Evolutionary conservation across 2,888 invertebrate genomes (phyloP), one percentile per base, ranked within the genome.

Genomic region (Scaptomyza flava): DNA sequence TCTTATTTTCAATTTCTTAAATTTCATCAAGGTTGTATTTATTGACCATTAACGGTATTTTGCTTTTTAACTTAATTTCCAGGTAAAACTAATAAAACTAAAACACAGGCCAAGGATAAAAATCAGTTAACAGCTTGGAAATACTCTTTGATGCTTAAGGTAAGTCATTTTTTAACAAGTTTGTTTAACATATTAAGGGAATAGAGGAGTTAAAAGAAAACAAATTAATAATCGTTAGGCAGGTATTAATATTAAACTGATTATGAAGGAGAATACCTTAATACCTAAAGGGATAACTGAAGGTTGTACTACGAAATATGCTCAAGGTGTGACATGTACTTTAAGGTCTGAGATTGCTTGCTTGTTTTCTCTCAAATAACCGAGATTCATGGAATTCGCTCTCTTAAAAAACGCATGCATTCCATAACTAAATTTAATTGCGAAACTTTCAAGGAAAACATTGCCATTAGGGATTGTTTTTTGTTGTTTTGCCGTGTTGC

Each of bases 1-100:
- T 36, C 34, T 38, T 33, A 20, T 27, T n/a, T 27, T 46, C 47
- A 8, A 36, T 46, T 64, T 63, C 68, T 64, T 62, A 45, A 74
- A 52, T 45, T 48, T 48, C 14, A 64, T 72, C 52, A 71, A 68
- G 68, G 45, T 51, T 58, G 47, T 9, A 43, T 41, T 56, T 48
- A 71, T 50, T 58, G 67, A 31, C 33, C 76, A 46, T 59, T 72
- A 75, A 75, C 76, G 76, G 76, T 41, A 51, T 6, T 50, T 47
- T 43, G 31, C 14, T 2, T 45, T 45, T 34, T 36, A 27, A 38
- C 42, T 53, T n/a, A n/a, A 45, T 50, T 66, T 63, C 48, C 75
- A 74, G 74, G 70, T 75, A 63, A 33, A 57, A 1, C 9, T 6
- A 8, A 17, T 36, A 50, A 50, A 30, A 9, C 12, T 8, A n/a